Percentiles rank a stretch among this genome's conserved stretches.
phyloP scores from a whole-genome alignment of 2,888 invertebrate genomes.

The Athalia cordata region DNA sequence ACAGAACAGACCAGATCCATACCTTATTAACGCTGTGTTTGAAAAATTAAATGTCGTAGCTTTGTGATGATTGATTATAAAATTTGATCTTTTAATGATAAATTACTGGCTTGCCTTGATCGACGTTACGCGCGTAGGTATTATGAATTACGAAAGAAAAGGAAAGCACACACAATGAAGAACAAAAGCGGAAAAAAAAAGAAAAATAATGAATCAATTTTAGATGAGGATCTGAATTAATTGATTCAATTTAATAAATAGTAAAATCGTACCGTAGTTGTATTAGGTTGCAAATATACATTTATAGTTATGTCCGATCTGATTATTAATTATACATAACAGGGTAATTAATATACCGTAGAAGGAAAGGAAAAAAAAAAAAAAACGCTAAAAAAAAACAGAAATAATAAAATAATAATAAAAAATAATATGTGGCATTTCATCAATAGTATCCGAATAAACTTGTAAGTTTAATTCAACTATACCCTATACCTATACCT shows the following conservation, averaged over 20 bases:
- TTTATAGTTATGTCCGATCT: not conserved
- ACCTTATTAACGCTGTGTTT: not conserved
- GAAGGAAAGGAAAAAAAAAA: not conserved
- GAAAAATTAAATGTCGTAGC: too few relatives aligned
- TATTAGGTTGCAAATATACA: not conserved
- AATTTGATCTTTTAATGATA: conserved; percentile 5
- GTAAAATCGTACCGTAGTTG: too few relatives aligned
- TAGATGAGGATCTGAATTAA: too few relatives aligned
- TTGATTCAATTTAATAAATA: too few relatives aligned
- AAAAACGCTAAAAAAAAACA: too few relatives aligned
- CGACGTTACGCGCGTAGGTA: not conserved
- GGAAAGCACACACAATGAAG: too few relatives aligned
- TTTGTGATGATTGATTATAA: not conserved
- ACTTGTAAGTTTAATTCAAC: too few relatives aligned
- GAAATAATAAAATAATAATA: too few relatives aligned
- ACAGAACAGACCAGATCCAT: not conserved
- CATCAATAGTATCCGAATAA: too few relatives aligned
- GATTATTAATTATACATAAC: conserved; percentile 16
- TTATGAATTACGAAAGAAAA: too few relatives aligned
- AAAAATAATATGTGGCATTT: too few relatives aligned
- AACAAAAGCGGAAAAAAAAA: not conserved
- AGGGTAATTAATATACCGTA: conserved; percentile 24
- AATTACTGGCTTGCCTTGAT: not conserved
- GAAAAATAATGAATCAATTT: conserved; percentile 1
- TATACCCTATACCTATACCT: not conserved